Percentiles rank a stretch among this genome's conserved stretches.
Evolutionary conservation across 2,888 invertebrate species (phyloP).

Genomic region (Coelopa pilipes): DNA sequence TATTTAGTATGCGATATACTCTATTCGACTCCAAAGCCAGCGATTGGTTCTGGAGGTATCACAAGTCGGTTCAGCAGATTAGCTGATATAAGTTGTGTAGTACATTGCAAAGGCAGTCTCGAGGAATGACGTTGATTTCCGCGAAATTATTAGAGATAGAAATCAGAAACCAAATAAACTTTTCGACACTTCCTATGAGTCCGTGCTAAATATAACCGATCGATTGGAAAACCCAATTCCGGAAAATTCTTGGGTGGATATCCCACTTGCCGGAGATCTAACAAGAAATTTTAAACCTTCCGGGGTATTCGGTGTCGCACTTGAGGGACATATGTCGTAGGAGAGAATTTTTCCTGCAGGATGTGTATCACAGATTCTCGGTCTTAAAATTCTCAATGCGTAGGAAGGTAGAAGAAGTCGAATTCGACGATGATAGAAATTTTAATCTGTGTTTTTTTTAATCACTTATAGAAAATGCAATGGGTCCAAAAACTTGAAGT

Average conservation of each 20-base stretch:
- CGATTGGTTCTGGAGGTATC: constrained; percentile 40
- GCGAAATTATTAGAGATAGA: constrained; percentile 35
- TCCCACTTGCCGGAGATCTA: constrained; percentile 35
- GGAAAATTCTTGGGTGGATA: constrained; percentile 22
- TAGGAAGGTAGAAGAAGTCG: too few species aligned
- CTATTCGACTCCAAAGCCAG: constrained; percentile 37
- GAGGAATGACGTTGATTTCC: constrained; percentile 32
- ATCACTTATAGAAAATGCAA: constrained; percentile 18
- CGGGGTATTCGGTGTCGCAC: constrained; percentile 2
- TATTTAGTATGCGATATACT: constrained; percentile 30
- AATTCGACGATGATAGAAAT: too few species aligned
- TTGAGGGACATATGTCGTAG: not conserved
- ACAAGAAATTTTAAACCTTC: constrained; percentile 31
- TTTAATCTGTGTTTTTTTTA: not conserved
- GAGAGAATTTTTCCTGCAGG: constrained; percentile 24
- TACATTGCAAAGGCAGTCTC: constrained; percentile 33
- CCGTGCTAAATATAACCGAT: constrained; percentile 22
- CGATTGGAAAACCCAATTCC: not conserved
- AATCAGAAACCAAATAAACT: constrained; percentile 32
- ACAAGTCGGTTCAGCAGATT: constrained; percentile 24
- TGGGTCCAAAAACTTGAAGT: constrained; percentile 26
- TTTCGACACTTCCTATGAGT: constrained; percentile 38
- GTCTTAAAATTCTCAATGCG: too few species aligned
- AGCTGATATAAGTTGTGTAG: constrained; percentile 32
- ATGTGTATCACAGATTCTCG: not conserved